These are phyloP conservation scores for Mesorhabditis spiculigera DNA, from an alignment of 2,888 invertebrate genomes.

Conservation along the genomic window DNA sequence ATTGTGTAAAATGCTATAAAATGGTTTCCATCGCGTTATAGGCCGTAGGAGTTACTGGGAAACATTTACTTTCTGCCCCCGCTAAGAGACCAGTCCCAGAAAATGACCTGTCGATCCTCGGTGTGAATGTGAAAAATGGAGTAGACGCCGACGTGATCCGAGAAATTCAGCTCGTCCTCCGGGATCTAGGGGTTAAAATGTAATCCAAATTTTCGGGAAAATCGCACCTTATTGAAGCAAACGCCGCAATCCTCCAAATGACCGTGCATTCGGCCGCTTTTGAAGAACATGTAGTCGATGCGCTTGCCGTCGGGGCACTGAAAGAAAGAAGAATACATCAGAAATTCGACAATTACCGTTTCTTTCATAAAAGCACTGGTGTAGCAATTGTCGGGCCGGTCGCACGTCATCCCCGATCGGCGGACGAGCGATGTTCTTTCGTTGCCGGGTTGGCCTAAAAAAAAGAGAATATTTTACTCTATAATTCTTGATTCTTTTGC, in stretches of 20 bases:
- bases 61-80: too few relatives aligned
- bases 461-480: neutral
- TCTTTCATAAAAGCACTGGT: constrained; percentile 60
- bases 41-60: too few relatives aligned
- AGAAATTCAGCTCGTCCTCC: constrained; percentile 43
- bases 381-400: constrained; percentile 79
- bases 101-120: constrained; percentile 23
- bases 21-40: too few relatives aligned
- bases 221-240: constrained; percentile 27
- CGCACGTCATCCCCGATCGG: constrained; percentile 72
- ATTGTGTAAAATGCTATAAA: too few relatives aligned
- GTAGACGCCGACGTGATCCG: constrained; percentile 53
- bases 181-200: constrained; percentile 17
- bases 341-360: constrained; percentile 14
- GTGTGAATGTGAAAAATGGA: constrained; percentile 43
- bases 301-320: constrained; percentile 70
- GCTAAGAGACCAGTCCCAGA: too few relatives aligned
- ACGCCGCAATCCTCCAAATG: constrained; percentile 34
- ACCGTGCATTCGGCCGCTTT: constrained; percentile 48
- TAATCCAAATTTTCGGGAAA: neutral
- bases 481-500: too few relatives aligned
- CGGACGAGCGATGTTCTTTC: neutral
- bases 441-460: neutral
- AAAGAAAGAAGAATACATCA: constrained; percentile 58
- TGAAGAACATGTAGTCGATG: constrained; percentile 85